Evolutionary conservation across 2,888 invertebrate genomes (phyloP), one percentile per base, ranked within the genome.

Genomic region (Aproaerema taeniolella): DNA sequence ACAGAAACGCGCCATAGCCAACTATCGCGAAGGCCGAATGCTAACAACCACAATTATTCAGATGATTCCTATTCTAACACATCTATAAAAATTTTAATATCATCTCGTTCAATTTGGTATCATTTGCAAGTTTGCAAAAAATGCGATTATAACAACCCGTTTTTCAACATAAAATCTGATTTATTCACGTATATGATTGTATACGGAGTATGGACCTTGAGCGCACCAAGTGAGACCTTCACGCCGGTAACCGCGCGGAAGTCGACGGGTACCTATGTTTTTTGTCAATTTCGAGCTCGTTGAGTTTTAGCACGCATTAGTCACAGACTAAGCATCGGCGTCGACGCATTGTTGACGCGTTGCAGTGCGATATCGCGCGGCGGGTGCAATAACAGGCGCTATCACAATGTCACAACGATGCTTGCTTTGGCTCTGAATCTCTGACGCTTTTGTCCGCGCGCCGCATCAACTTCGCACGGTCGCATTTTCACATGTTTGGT

Each of bases 211-310:
- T 74, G 71, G 79, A 86, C 85, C 85, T 85, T 86, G 85, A 83
- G 79, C 74, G 64, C 70, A 69, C 65, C 68, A 67, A 72, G 74
- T 68, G 75, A 83, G 85, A 82, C 85, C 85, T 85, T 85, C 83
- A 75, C 79, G 80, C 70, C 72, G 65, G 85, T 86, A 83, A 85
- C 85, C 74, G 85, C 82, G 85, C 85, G 85, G 85, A 86, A 86
- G 82, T 83, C 67, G 80, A 63, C 77, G 72, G 71, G 69, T 72
- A 72, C 61, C 46, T 49, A 48, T 45, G 63, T 74, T 81, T 78
- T 86, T 85, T 82, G 81, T 78, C 73, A 79, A 80, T 78, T 76
- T 79, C 66, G 75, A 72, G 72, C 79, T 81, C 64, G 81, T 74
- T 70, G 73, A 70, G 68, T 77, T 80, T 71, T 71, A 76, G 66